A percentile compares a stretch with the other conserved stretches of the same genome.
Evolutionary conservation across 2,113 vertebrate species (phyloP).

Genomic region (Paralichthys olivaceus): DNA sequence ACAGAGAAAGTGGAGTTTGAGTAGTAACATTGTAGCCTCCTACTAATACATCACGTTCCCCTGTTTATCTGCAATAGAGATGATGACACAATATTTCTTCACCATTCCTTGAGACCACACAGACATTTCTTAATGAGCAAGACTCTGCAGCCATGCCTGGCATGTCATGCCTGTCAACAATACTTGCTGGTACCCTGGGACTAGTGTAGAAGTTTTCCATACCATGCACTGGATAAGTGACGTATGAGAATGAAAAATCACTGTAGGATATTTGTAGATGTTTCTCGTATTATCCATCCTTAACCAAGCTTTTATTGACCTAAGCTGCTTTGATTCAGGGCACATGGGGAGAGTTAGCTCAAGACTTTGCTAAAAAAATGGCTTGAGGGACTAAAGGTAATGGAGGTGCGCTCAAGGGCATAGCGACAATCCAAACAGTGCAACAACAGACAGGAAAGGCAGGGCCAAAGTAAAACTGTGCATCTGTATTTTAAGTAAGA

Average conservation of each 20-base stretch:
- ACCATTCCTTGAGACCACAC: conserved; percentile 43
- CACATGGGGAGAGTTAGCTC: neutral
- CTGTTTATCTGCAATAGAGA: conserved; percentile 20
- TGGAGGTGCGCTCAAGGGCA: conserved; percentile 43
- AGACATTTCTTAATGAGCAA: conserved; percentile 76
- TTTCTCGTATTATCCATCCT: conserved; percentile 53
- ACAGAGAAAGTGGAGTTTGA: neutral
- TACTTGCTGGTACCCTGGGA: conserved; percentile 32
- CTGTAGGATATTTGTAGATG: conserved; percentile 68
- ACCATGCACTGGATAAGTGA: conserved; percentile 34
- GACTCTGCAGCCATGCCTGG: conserved; percentile 79
- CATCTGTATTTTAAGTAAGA: neutral
- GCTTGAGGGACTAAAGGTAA: conserved; percentile 44
- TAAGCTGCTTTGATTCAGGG: conserved; percentile 35
- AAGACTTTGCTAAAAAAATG: neutral
- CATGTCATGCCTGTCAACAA: conserved; percentile 69
- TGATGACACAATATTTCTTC: conserved; percentile 36
- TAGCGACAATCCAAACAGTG: conserved; percentile 83
- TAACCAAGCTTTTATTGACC: conserved; percentile 69
- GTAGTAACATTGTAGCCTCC: neutral
- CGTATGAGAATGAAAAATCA: conserved; percentile 47
- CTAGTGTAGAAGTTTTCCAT: conserved; percentile 53
- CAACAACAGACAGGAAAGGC: conserved; percentile 54
- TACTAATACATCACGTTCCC: conserved; percentile 8
- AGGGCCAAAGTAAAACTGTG: conserved; percentile 13